Evolutionary conservation across 2,888 invertebrate species (phyloP), one percentile per base, ranked within the genome.

Genomic region (Metallyticus violacea): DNA sequence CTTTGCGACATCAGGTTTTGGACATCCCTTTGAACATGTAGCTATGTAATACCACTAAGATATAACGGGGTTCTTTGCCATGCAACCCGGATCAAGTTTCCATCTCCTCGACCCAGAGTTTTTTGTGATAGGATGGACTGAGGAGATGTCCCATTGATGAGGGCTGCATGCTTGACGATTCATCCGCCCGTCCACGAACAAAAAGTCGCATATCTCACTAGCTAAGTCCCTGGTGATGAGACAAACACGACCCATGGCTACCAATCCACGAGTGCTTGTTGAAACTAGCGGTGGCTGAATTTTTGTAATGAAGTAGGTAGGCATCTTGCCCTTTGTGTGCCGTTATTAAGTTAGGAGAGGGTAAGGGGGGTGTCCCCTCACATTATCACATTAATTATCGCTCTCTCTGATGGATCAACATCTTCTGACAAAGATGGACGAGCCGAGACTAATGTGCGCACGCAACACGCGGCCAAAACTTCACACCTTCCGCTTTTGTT

Each of bases 401-500:
- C 40, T 4, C 15, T n/a, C n/a, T 62, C 15, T 62, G 40, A 62
- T 62, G 40, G 40, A 62, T 62, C 40, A 62, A 22, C 15, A 25
- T 26, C 26, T n/a, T 7, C 26, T 62, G 82, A 82, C 82, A 82
- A 76, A 82, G 82, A 82, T 76, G 82, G 76, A 82, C 82, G 82
- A 82, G 76, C 82, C 82, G 26, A 5, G 26, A 76, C 82, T 82
- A 76, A 82, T 82, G 26, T 26, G 9, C 22, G 2, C 82, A 62
- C 15, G 40, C 40, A 62, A 62, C 40, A 62, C 40, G n/a, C n/a
- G n/a, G n/a, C n/a, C n/a, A n/a, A n/a, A n/a, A n/a, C n/a, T n/a
- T n/a, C n/a, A n/a, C n/a, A n/a, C n/a, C n/a, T n/a, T n/a, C n/a
- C n/a, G n/a, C n/a, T n/a, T n/a, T n/a, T n/a, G n/a, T n/a, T n/a